phyloP scores from a whole-genome alignment of 1,140 invertebrate species.

The Andricus grossulariae region DNA sequence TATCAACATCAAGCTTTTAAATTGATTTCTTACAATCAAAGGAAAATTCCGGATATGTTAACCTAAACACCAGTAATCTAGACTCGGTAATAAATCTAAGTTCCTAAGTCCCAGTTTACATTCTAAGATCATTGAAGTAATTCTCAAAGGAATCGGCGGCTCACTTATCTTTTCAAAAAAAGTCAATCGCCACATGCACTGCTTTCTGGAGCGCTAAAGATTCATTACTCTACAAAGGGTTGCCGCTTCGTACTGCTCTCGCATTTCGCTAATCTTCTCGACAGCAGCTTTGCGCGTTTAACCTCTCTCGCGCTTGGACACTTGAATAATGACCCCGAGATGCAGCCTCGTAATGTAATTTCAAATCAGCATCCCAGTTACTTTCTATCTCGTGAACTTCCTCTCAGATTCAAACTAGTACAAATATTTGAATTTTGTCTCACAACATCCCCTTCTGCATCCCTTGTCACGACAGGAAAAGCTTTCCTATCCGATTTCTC shows the following conservation, averaged over 20 bases:
- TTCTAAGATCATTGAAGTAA: slow-evolving; percentile 4
- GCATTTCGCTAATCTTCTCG: slow-evolving; percentile 30
- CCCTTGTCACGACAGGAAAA: slow-evolving; percentile 6
- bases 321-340: slow-evolving; percentile 12
- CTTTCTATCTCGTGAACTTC: background rate
- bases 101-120: background rate
- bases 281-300: slow-evolving; percentile 30
- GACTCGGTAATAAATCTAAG: background rate
- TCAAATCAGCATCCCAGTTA: background rate
- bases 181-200: slow-evolving; percentile 19
- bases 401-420: background rate
- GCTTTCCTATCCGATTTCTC: background rate
- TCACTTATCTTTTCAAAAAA: slow-evolving; percentile 23
- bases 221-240: slow-evolving; percentile 29
- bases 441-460: background rate
- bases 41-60: background rate
- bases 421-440: background rate
- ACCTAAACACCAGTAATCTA: background rate
- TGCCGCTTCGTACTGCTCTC: slow-evolving; percentile 13
- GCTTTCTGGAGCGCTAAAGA: slow-evolving; percentile 30
- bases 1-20: too few relatives aligned
- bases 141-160: slow-evolving; percentile 16
- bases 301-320: slow-evolving; percentile 17
- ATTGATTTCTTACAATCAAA: too few relatives aligned
- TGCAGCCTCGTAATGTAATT: background rate